Conservation (phyloP, 2,113 vertebrate species). For the Festucalex cinctus region DNA sequence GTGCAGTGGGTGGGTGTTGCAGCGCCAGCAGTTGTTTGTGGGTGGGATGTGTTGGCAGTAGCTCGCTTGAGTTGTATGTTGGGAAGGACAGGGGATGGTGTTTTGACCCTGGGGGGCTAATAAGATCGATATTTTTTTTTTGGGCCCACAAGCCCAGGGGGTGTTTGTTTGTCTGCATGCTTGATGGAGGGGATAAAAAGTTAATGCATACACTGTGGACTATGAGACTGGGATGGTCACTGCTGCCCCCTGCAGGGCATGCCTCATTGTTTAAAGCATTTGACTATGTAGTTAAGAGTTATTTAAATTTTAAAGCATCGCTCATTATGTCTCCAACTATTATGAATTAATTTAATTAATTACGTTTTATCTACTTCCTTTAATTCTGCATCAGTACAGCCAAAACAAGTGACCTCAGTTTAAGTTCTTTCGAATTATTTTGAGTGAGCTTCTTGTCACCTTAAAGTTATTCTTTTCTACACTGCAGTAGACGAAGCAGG, state of each 20-base stretch:
- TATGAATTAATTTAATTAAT: neutral
- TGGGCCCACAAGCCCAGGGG: constrained; percentile 62
- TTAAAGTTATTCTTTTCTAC: constrained; percentile 47
- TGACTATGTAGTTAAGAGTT: constrained; percentile 13
- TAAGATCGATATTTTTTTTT: constrained; percentile 68
- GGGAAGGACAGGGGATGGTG: constrained; percentile 40
- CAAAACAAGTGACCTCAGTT: constrained; percentile 32
- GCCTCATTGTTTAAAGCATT: constrained; percentile 1
- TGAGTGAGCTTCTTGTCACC: constrained; percentile 26
- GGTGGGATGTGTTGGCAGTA: constrained; percentile 24
- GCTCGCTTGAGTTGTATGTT: constrained; percentile 55
- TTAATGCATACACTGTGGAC: constrained; percentile 45
- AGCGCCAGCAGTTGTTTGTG: constrained; percentile 37
- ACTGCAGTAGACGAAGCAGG: constrained; percentile 35
- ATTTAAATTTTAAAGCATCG: neutral
- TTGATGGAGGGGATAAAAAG: constrained; percentile 64
- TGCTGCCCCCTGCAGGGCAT: constrained; percentile 73
- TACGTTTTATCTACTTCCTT: constrained; percentile 6
- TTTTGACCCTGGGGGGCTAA: constrained; percentile 49
- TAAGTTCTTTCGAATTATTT: constrained; percentile 18
- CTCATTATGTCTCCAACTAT: neutral
- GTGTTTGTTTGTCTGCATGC: constrained; percentile 70
- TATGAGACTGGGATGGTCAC: constrained; percentile 52
- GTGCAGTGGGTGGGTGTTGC: constrained; percentile 36
- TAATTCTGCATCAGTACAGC: constrained; percentile 23